phyloP scores from a whole-genome alignment of 2,888 invertebrate species.

The Andrena flavipes region DNA sequence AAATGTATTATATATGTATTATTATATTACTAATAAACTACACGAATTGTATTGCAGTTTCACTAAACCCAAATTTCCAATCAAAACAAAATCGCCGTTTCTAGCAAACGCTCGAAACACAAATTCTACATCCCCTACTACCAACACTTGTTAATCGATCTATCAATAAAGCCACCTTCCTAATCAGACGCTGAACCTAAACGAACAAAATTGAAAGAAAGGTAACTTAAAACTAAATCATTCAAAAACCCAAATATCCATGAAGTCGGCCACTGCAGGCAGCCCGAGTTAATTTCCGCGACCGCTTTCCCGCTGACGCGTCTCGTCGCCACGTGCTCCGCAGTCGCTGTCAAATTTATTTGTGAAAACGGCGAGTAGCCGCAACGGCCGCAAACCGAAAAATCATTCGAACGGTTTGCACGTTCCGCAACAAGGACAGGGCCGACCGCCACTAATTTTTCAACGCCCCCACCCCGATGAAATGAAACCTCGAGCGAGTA shows the following conservation, averaged over 20 bases:
- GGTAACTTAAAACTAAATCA: neutral
- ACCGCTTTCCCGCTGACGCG: neutral
- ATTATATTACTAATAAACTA: too few species aligned
- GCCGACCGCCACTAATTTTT: constrained; percentile 39
- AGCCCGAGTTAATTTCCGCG: neutral
- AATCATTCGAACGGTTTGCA: constrained; percentile 5
- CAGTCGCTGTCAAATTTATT: constrained; percentile 11
- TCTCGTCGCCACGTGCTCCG: neutral
- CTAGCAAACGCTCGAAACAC: neutral
- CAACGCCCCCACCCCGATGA: neutral
- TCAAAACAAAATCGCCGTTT: neutral
- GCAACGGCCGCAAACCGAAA: constrained; percentile 9
- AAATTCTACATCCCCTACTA: neutral
- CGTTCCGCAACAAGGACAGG: neutral
- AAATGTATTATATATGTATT: too few species aligned
- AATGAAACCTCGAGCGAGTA: neutral
- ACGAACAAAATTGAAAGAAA: neutral
- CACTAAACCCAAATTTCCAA: neutral
- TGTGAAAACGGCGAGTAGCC: neutral
- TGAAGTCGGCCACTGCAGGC: neutral
- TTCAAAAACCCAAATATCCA: neutral
- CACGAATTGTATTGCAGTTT: neutral
- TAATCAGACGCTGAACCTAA: neutral
- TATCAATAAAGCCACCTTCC: too few species aligned
- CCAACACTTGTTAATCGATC: neutral